phyloP scores from a whole-genome alignment of 2,888 invertebrate genomes.

The Clunio marinus region DNA sequence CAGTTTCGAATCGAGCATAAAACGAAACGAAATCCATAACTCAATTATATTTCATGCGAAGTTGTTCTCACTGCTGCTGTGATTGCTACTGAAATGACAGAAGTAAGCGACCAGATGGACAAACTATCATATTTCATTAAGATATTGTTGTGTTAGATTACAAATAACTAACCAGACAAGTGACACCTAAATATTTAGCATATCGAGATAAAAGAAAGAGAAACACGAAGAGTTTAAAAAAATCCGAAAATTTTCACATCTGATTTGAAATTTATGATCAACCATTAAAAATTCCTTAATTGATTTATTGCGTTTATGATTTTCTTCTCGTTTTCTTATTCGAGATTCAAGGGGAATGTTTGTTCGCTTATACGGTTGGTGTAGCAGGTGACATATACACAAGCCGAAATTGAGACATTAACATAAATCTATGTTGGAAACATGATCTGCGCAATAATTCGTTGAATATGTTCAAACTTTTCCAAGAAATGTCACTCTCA shows the following conservation, averaged over 20 bases:
- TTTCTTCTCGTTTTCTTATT: neutral
- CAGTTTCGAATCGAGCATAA: neutral
- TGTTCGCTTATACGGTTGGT: neutral
- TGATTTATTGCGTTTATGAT: slow-evolving; percentile 29
- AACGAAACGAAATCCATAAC: slow-evolving; percentile 4
- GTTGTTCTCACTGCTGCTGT: neutral
- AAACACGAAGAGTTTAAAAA: neutral
- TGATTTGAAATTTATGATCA: slow-evolving; percentile 13
- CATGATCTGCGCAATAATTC: neutral
- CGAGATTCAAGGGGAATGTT: neutral
- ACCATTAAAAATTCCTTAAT: slow-evolving; percentile 32
- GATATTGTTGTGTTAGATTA: neutral
- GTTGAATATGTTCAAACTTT: neutral
- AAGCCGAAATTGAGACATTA: neutral
- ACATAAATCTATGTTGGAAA: slow-evolving; percentile 1
- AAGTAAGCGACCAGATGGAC: slow-evolving; percentile 17
- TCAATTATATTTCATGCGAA: slow-evolving; percentile 9
- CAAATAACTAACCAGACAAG: neutral
- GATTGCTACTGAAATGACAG: neutral
- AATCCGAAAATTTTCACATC: neutral
- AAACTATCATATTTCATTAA: slow-evolving; percentile 19
- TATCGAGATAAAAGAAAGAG: neutral
- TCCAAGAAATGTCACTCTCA: neutral
- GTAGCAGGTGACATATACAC: slow-evolving; percentile 17
- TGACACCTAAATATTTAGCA: slow-evolving; percentile 30